A percentile compares a stretch with the other conserved stretches of the same genome.
Conservation (phyloP, 2,888 invertebrate species). For the Melieria picta region DNA sequence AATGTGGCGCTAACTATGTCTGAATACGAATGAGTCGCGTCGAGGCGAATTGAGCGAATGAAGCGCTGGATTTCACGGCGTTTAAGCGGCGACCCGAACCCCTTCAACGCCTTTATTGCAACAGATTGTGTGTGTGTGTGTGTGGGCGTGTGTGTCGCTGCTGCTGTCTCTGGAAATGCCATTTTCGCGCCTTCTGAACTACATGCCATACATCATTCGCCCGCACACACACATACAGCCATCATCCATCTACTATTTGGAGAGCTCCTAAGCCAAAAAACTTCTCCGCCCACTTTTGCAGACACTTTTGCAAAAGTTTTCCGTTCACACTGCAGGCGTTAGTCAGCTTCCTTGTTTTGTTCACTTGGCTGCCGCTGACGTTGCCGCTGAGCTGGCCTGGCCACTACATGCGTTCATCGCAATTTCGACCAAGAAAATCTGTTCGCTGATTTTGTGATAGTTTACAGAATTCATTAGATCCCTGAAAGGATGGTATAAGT, state of each 20-base stretch:
- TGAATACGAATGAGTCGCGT: no score
- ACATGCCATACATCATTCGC: not conserved
- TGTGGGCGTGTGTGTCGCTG: constrained; percentile 25
- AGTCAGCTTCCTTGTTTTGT: constrained; percentile 13
- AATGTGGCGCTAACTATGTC: no score
- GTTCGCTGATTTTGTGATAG: no score
- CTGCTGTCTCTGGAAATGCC: not conserved
- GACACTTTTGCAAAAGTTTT: no score
- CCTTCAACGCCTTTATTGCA: no score
- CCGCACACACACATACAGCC: not conserved
- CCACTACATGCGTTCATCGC: not conserved
- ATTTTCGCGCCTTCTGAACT: constrained; percentile 38
- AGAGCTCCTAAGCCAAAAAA: no score
- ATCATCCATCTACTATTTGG: not conserved
- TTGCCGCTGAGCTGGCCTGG: constrained; percentile 2
- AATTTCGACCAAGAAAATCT: no score
- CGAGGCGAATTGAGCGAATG: no score
- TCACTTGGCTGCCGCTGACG: not conserved
- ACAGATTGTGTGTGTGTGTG: not conserved
- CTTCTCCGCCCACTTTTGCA: constrained; percentile 49
- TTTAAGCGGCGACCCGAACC: no score
- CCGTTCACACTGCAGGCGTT: constrained; percentile 57
- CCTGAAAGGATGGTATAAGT: no score
- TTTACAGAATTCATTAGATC: no score
- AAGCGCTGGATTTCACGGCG: no score